Percentiles rank a stretch among this genome's conserved stretches.
Evolutionary conservation across 2,888 invertebrate genomes (phyloP).

Genomic region (Acleris emargana): DNA sequence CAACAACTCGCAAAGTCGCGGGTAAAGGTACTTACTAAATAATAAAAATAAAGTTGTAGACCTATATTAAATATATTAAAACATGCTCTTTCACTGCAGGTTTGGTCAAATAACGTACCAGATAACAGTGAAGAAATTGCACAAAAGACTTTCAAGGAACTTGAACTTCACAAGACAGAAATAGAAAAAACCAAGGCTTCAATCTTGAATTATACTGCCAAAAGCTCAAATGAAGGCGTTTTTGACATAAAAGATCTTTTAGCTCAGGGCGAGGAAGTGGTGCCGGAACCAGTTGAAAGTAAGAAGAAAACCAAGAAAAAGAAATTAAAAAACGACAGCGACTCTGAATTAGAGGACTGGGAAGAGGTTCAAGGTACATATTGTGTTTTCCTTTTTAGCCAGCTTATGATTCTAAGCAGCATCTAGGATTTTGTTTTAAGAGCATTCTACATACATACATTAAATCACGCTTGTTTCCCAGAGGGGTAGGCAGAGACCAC

Average conservation of each 20-base stretch:
- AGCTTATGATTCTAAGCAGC: not conserved
- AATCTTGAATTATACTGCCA: constrained; percentile 75
- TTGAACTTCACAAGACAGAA: constrained; percentile 84
- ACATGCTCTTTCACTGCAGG: constrained; percentile 52
- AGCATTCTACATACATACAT: too few relatives aligned
- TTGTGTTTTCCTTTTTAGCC: not conserved
- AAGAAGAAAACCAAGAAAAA: constrained; percentile 55
- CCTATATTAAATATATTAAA: too few relatives aligned
- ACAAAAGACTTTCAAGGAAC: constrained; percentile 78
- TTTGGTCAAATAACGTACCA: constrained; percentile 63
- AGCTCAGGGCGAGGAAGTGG: constrained; percentile 85
- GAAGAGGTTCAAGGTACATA: constrained; percentile 88
- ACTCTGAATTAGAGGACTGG: constrained; percentile 88
- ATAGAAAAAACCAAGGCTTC: constrained; percentile 85
- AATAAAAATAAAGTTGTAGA: too few relatives aligned
- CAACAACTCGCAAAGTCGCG: too few relatives aligned
- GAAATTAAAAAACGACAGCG: constrained; percentile 68
- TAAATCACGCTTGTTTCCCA: too few relatives aligned
- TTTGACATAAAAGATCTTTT: constrained; percentile 86
- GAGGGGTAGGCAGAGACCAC: too few relatives aligned
- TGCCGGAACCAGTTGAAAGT: constrained; percentile 44
- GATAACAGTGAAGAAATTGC: constrained; percentile 74
- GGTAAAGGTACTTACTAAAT: too few relatives aligned
- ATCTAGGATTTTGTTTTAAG: too few relatives aligned
- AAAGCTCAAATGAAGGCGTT: constrained; percentile 48